phyloP scores from a whole-genome alignment of 1,140 invertebrate genomes.

The Aphaenogaster ashmeadi region DNA sequence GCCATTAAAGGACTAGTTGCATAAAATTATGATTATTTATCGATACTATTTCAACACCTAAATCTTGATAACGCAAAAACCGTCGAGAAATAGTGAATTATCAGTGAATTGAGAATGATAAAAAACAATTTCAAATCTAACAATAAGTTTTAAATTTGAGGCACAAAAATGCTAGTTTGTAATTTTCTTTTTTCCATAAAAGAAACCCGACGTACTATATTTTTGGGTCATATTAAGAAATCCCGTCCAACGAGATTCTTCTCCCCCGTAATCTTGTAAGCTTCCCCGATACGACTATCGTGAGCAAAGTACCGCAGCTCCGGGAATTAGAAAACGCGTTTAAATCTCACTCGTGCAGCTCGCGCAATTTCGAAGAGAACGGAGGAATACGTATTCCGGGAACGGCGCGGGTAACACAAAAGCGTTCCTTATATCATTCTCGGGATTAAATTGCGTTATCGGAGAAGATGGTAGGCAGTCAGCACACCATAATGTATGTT shows the following conservation, averaged over 20 bases:
- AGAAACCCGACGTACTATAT: neutral
- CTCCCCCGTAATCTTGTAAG: conserved; percentile 4
- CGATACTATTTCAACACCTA: neutral
- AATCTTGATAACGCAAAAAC: neutral
- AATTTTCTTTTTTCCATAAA: neutral
- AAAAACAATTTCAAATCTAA: neutral
- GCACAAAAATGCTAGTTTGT: neutral
- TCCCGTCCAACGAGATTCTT: neutral
- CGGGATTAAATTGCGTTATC: conserved; percentile 66
- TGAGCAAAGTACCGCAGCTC: conserved; percentile 21
- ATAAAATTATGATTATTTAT: neutral
- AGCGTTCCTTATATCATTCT: conserved; percentile 58
- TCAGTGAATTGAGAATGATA: neutral
- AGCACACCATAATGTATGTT: conserved; percentile 64
- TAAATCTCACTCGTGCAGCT: conserved; percentile 55
- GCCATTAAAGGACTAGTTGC: neutral
- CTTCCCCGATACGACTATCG: conserved; percentile 10
- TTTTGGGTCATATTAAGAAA: conserved; percentile 16
- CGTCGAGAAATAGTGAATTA: neutral
- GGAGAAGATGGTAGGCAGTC: conserved; percentile 62
- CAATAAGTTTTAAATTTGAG: neutral
- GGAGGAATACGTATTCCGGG: conserved; percentile 44
- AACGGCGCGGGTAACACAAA: conserved; percentile 9
- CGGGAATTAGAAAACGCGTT: conserved; percentile 50
- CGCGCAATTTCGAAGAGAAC: conserved; percentile 23